Conservation (phyloP, 2,797 vertebrate species). For the Poecilia picta region DNA sequence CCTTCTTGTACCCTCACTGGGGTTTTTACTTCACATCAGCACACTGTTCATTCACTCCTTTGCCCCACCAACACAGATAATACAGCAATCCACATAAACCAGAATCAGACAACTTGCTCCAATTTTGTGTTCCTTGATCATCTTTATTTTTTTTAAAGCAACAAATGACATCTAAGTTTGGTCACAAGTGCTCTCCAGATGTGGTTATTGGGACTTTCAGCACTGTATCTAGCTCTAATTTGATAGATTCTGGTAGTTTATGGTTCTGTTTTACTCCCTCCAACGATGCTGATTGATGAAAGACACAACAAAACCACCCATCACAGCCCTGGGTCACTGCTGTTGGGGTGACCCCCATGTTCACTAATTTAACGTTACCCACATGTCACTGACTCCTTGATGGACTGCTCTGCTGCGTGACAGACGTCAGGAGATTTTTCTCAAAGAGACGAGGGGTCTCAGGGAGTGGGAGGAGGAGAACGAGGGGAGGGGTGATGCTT, state of each 20-base stretch:
- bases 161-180: neutral
- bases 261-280: slow-evolving; percentile 14
- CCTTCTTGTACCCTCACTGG: neutral
- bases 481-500: slow-evolving; percentile 44
- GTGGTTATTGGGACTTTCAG: neutral
- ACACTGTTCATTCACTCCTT: neutral
- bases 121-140: neutral
- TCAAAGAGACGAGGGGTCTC: slow-evolving; percentile 44
- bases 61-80: neutral
- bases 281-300: slow-evolving; percentile 70
- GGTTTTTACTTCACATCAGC: neutral
- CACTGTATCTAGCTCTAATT: neutral
- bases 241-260: neutral
- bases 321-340: slow-evolving; percentile 55
- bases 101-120: neutral
- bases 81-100: neutral
- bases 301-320: slow-evolving; percentile 68
- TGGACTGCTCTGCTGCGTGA: slow-evolving; percentile 80
- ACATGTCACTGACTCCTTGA: slow-evolving; percentile 73
- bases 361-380: slow-evolving; percentile 74
- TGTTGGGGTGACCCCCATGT: slow-evolving; percentile 57
- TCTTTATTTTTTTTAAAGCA: neutral
- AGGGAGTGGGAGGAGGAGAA: slow-evolving; percentile 54
- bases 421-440: slow-evolving; percentile 61
- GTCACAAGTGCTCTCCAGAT: neutral